phyloP scores from a whole-genome alignment of 2,797 vertebrate genomes.

The Choloepus didactylus region DNA sequence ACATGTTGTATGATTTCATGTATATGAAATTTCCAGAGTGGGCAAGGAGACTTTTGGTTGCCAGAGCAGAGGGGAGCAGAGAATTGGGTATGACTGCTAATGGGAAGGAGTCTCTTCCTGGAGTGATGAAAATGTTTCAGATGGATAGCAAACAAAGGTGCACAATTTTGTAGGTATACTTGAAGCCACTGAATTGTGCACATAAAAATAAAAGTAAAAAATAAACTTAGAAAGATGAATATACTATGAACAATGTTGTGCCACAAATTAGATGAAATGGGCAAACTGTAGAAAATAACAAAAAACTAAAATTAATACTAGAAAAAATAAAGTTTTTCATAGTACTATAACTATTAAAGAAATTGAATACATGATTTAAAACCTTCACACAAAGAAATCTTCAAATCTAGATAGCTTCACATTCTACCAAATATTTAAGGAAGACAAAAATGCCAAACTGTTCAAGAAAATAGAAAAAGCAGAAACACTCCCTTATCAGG shows the following conservation, averaged over 20 bases:
- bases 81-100: neutral
- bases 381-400: constrained; percentile 22
- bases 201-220: constrained; percentile 34
- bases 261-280: neutral
- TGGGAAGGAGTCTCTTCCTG: neutral
- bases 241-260: neutral
- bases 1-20: neutral
- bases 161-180: neutral
- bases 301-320: neutral
- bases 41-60: neutral
- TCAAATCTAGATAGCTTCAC: neutral
- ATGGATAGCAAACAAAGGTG: neutral
- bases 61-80: too few species aligned
- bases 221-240: neutral
- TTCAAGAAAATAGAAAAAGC: neutral
- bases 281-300: neutral
- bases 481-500: neutral
- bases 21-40: neutral
- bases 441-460: neutral
- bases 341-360: neutral
- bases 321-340: neutral
- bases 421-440: neutral
- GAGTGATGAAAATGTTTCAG: constrained; percentile 26
- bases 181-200: neutral
- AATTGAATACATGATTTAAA: constrained; percentile 7